Base-by-base conservation (phyloP, 2,888 invertebrate species). In the Cantharis lateralis region DNA sequence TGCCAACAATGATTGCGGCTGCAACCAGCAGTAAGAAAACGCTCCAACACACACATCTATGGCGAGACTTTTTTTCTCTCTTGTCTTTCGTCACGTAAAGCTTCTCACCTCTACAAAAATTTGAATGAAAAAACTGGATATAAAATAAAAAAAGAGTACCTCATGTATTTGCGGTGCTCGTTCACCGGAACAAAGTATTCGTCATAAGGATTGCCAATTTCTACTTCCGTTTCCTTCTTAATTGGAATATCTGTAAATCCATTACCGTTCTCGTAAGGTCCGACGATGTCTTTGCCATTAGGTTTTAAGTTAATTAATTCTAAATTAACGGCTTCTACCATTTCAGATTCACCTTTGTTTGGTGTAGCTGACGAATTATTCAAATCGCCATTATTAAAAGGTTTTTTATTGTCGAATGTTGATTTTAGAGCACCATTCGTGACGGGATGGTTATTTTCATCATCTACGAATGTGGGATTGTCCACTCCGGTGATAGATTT, bases 161-260 rank as follows among this genome's bases (percentile, higher is more conserved):
- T 94, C 91, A 95, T 95, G 86, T 93, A 95, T 89, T 95, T 95
- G 86, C 93, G 92, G 87, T 95, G 95, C 85, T 95, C 94, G 86
- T 95, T 95, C 80, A 95, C 95, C 28, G 95, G 95, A 79, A 95
- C 95, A 87, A 95, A 95, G 88, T 95, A 95, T 84, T 95, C 95
- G 84, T 95, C 95, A 87, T 95, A 95, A 5, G 94, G 93, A 86
- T 94, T 94, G 48, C 91, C 90, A 18, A 92, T 90, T 81, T 91
- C 92, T 83, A 91, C 90, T 80, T 93, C 92, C 5, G 91, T 91
- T 76, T 92, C 93, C 86, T 92, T 93, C 87, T 93, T 93, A 68
- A 90, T 85, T 1, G 91, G 91, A 73, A 91, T 90, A 16, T 87
- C 87, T 28, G 86, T 88, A 68, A 88, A 82, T 15, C 88, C 88